These are phyloP conservation scores for Deilephila elpenor DNA, from an alignment of 2,888 invertebrate species.

Conservation along the genomic window DNA sequence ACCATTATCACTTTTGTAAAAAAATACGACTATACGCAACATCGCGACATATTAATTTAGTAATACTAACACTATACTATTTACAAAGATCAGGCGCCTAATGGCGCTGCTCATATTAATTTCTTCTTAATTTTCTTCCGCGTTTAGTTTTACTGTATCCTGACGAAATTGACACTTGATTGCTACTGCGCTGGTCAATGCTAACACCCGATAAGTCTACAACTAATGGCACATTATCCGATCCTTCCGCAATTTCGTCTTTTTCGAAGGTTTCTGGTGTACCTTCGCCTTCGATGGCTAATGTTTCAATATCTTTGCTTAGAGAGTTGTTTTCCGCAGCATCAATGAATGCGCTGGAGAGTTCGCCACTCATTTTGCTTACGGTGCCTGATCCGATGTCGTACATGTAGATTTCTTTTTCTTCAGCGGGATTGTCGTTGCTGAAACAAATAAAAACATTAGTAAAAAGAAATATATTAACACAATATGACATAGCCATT, in stretches of 20 bases:
- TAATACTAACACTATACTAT: constrained; percentile 80
- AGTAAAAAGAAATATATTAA: neutral
- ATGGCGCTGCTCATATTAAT: constrained; percentile 50
- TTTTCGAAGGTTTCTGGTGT: constrained; percentile 72
- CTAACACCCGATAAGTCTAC: constrained; percentile 78
- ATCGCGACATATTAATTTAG: constrained; percentile 79
- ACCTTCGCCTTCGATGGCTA: constrained; percentile 82
- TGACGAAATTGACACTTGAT: constrained; percentile 78
- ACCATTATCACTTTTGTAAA: constrained; percentile 80
- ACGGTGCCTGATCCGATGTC: constrained; percentile 90
- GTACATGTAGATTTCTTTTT: constrained; percentile 94
- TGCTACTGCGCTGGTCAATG: constrained; percentile 68
- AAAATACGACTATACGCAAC: constrained; percentile 76
- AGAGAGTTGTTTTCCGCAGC: constrained; percentile 94
- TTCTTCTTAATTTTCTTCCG: constrained; percentile 75
- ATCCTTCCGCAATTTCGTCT: constrained; percentile 69
- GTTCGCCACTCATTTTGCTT: constrained; percentile 91
- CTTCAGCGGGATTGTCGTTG: constrained; percentile 74
- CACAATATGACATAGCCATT: neutral
- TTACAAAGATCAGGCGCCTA: constrained; percentile 70
- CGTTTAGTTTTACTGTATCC: constrained; percentile 83
- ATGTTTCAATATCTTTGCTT: constrained; percentile 86
- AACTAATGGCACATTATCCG: constrained; percentile 82
- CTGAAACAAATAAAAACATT: constrained; percentile 62
- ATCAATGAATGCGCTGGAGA: constrained; percentile 93